phyloP scores from a whole-genome alignment of 1,140 invertebrate genomes.

The Atta cephalotes region DNA sequence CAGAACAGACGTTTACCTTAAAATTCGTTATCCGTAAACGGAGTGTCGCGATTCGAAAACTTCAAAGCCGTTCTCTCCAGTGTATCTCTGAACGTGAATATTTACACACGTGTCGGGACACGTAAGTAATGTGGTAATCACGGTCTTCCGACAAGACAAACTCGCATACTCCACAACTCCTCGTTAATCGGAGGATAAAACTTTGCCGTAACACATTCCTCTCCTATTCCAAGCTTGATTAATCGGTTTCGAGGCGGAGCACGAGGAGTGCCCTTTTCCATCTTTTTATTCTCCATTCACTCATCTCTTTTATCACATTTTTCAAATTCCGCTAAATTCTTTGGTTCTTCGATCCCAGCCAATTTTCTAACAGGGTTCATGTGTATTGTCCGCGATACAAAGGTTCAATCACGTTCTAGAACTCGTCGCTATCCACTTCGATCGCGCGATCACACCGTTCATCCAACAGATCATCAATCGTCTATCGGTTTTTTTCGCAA shows the following conservation, averaged over 20 bases:
- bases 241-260: neutral
- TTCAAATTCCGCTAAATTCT: neutral
- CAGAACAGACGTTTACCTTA: constrained; percentile 24
- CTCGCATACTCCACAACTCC: neutral
- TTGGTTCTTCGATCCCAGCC: neutral
- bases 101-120: constrained; percentile 35
- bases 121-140: neutral
- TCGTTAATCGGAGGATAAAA: neutral
- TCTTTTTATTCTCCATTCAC: neutral
- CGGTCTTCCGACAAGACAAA: neutral
- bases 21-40: constrained; percentile 29
- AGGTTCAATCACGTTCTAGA: neutral
- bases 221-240: neutral
- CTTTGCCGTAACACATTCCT: constrained; percentile 5
- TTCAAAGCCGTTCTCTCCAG: constrained; percentile 9
- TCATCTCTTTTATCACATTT: neutral
- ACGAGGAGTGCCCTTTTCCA: neutral
- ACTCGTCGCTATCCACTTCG: neutral
- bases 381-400: neutral
- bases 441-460: constrained; percentile 2
- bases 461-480: constrained; percentile 2
- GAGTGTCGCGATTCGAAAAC: neutral
- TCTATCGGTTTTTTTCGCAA: neutral
- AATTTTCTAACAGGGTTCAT: neutral
- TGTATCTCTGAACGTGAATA: neutral